A percentile compares a stretch with the other conserved stretches of the same genome.
phyloP scores from a whole-genome alignment of 2,888 invertebrate species.

The Sycophila texana region DNA sequence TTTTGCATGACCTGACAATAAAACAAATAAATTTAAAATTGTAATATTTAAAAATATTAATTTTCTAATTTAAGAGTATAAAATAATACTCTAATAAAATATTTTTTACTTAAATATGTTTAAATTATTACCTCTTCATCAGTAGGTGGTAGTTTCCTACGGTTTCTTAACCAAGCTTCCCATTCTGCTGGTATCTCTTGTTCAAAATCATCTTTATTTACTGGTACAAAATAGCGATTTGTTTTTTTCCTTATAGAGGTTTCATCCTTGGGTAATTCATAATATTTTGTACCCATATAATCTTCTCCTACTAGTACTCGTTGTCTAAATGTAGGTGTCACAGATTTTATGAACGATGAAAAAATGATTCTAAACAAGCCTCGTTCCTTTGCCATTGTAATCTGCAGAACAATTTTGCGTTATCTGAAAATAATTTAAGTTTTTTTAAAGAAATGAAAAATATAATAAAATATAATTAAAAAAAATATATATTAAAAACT shows the following conservation, averaged over 20 bases:
- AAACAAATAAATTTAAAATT: background rate
- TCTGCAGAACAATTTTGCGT: background rate
- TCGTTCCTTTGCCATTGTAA: conserved; percentile 67
- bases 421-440: conserved; percentile 20
- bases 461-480: too few species aligned
- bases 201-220: conserved; percentile 80
- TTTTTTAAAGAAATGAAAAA: too few species aligned
- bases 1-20: conserved; percentile 77
- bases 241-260: conserved; percentile 75
- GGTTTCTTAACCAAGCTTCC: conserved; percentile 89
- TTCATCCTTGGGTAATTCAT: conserved; percentile 78
- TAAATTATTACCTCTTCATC: conserved; percentile 81
- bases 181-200: conserved; percentile 90
- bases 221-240: conserved; percentile 85
- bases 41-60: background rate
- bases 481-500: too few species aligned
- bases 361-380: conserved; percentile 75
- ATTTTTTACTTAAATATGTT: background rate
- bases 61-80: background rate
- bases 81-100: background rate
- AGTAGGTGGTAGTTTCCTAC: conserved; percentile 82
- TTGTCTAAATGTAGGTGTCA: conserved; percentile 73
- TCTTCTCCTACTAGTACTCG: conserved; percentile 82
- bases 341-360: conserved; percentile 81
- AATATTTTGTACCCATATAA: conserved; percentile 89